Base-by-base conservation (phyloP, 2,888 invertebrate genomes). In the Acanthoscelides obtectus region DNA sequence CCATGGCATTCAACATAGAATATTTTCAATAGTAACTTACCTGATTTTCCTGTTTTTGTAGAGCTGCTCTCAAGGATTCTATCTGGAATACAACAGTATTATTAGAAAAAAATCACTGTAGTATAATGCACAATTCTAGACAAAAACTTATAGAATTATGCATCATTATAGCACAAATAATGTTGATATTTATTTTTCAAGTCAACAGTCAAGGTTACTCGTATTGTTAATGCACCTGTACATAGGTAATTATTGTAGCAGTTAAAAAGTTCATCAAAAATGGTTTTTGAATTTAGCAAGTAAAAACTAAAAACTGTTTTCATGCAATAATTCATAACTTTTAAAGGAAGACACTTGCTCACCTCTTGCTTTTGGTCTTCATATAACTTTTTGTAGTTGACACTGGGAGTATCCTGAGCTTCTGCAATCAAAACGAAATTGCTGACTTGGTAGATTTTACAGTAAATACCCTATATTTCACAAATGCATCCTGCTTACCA, bases 331-430 rank as follows among this genome's bases (percentile, higher is more conserved):
- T 8, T 27, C n/a, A 63, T n/a, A 66, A 20, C 66, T 25, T 19
- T 66, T 25, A 20, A 64, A n/a, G n/a, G 1, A 45, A 22, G 19
- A 67, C 22, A 77, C 87, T 86, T 79, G 91, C 92, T 86, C 79
- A 91, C 92, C 88, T 91, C 90, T 73, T 87, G 85, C 84, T 91
- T 89, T 80, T 91, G 89, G 68, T 85, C 86, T 66, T 83, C 85
- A 81, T 90, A 90, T 80, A 88, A 86, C 68, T 87, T 87, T 79
- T 89, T 87, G 75, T 91, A 86, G 76, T 89, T 87, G 77, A 87
- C 86, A 25, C 86, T 85, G 77, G 86, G 12, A 12, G 45, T 45
- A 45, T 45, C 45, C 17, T 45, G 45, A 45, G 45, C 45, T 45
- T 45, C 45, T 45, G 45, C 45, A 45, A 45, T 45, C 45, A 12